Conservation (phyloP, 2,888 invertebrate genomes). For the Odontocolon sp. region DNA sequence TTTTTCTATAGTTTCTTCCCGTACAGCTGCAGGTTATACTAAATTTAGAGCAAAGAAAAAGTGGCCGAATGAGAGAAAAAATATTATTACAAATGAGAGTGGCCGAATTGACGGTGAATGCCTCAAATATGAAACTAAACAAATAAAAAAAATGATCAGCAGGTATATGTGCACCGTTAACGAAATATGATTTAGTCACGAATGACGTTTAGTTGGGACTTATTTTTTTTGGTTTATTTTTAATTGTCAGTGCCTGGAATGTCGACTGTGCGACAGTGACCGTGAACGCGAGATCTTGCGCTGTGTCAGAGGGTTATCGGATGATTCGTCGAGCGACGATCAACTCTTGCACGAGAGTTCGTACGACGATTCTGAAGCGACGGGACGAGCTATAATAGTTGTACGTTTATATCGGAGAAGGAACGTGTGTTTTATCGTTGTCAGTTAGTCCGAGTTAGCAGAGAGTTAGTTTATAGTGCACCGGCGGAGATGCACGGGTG, state of each 20-base stretch:
- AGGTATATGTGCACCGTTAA: no score
- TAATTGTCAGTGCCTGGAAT: background rate
- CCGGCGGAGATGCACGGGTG: slow-evolving; percentile 26
- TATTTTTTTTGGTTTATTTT: background rate
- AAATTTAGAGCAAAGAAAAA: no score
- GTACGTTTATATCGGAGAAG: slow-evolving; percentile 4
- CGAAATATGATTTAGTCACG: no score
- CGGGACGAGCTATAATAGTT: background rate
- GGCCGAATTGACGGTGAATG: no score
- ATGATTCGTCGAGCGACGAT: slow-evolving; percentile 38
- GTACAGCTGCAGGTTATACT: no score
- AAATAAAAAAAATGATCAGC: no score
- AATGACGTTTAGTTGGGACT: no score
- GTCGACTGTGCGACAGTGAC: slow-evolving; percentile 27
- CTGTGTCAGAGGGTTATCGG: slow-evolving; percentile 55
- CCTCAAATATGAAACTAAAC: no score
- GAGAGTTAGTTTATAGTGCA: slow-evolving; percentile 28
- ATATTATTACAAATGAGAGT: no score
- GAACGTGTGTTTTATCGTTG: slow-evolving; percentile 41
- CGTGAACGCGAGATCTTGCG: slow-evolving; percentile 51
- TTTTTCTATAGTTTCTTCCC: no score
- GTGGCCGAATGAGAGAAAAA: no score
- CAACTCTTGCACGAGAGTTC: slow-evolving; percentile 4
- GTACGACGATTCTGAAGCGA: slow-evolving; percentile 12
- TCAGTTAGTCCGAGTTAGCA: slow-evolving; percentile 38